Evolutionary conservation across 2,888 invertebrate species (phyloP).

Genomic region (Acanthacorydalis orientalis): DNA sequence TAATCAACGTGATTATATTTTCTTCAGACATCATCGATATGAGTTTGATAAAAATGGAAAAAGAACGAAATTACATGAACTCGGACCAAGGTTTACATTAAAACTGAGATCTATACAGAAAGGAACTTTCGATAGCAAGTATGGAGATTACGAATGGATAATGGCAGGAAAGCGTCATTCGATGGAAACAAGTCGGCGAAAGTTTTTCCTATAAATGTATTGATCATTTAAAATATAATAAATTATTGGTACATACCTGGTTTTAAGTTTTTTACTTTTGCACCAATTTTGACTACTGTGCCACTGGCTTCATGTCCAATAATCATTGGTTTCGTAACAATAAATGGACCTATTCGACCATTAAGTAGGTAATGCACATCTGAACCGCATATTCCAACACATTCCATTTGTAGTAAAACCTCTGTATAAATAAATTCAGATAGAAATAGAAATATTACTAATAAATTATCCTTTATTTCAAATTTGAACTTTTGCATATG

Average conservation of each 20-base stretch:
- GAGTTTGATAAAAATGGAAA: slow-evolving; percentile 71
- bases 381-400: slow-evolving; percentile 93
- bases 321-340: slow-evolving; percentile 77
- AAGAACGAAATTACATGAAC: slow-evolving; percentile 62
- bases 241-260: slow-evolving; percentile 26
- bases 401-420: slow-evolving; percentile 74
- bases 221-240: neutral
- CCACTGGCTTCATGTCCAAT: slow-evolving; percentile 90
- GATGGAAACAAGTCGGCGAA: slow-evolving; percentile 82
- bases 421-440: slow-evolving; percentile 35
- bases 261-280: slow-evolving; percentile 47
- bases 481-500: neutral
- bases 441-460: neutral
- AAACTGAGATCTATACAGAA: slow-evolving; percentile 84
- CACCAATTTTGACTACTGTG: slow-evolving; percentile 57
- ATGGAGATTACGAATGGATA: slow-evolving; percentile 95
- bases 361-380: slow-evolving; percentile 85
- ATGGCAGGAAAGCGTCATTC: slow-evolving; percentile 78
- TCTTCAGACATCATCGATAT: slow-evolving; percentile 94
- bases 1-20: slow-evolving; percentile 97
- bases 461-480: neutral
- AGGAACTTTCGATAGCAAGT: slow-evolving; percentile 93
- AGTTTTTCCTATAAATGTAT: slow-evolving; percentile 65
- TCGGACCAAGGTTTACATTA: slow-evolving; percentile 95
- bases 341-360: slow-evolving; percentile 75